Base-by-base conservation (phyloP, 2,888 invertebrate genomes). In the Sminthurinus aureus region DNA sequence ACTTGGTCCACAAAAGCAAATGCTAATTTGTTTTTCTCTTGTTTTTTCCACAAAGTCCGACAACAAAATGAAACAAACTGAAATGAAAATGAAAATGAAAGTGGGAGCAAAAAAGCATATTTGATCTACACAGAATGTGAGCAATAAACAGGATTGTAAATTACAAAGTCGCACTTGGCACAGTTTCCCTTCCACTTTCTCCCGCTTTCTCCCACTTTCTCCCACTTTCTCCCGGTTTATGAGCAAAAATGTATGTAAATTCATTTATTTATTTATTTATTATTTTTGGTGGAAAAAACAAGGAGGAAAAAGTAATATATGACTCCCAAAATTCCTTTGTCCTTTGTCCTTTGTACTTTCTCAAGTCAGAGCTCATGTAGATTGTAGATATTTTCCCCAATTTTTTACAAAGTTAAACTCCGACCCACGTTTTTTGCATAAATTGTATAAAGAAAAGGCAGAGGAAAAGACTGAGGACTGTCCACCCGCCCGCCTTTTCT, bases 381-480 rank as follows among this genome's bases (percentile, higher is more conserved):
- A 1, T 6, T 38, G 38, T 38, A 38, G 3, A n/a, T n/a, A n/a
- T 38, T 38, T 38, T 38, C 38, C 38, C 1, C 38, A 38, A 38
- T 38, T 38, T 1, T 38, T 38, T 38, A 38, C 38, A 38, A 38
- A 38, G 38, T 38, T n/a, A n/a, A n/a, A n/a, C n/a, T n/a, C n/a
- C n/a, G n/a, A n/a, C n/a, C n/a, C n/a, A n/a, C n/a, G n/a, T n/a
- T n/a, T n/a, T n/a, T n/a, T n/a, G n/a, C n/a, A n/a, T n/a, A n/a
- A n/a, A n/a, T n/a, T n/a, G n/a, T n/a, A n/a, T n/a, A n/a, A n/a
- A n/a, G n/a, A n/a, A n/a, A n/a, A n/a, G n/a, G n/a, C n/a, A n/a
- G n/a, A n/a, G n/a, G n/a, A n/a, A n/a, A n/a, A n/a, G 96, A 9
- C 96, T 96, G 0, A 96, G 96, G 91, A 96, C 96, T 0, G 96